phyloP scores from a whole-genome alignment of 2,113 vertebrate genomes.

The Notothenia rossii region DNA sequence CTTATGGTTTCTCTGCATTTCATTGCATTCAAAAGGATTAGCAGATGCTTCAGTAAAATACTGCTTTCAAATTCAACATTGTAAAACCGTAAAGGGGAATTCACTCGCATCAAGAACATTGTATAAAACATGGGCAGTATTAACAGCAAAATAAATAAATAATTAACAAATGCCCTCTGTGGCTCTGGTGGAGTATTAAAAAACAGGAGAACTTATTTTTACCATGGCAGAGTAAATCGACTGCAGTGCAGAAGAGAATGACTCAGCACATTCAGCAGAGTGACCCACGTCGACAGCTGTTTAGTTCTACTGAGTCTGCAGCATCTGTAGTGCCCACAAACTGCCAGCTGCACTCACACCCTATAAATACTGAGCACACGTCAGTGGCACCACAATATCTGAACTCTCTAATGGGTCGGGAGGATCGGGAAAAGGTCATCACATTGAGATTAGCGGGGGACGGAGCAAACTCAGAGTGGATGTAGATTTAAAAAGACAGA shows the following conservation, averaged over 20 bases:
- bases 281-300: constrained; percentile 60
- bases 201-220: background rate
- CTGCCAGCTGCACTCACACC: constrained; percentile 56
- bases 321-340: constrained; percentile 43
- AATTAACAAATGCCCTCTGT: background rate
- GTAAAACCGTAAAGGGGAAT: constrained; percentile 2
- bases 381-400: constrained; percentile 47
- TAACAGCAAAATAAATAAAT: no score
- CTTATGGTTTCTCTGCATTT: background rate
- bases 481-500: background rate
- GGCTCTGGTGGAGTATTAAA: background rate
- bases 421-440: constrained; percentile 46
- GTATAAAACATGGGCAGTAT: background rate
- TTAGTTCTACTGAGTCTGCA: constrained; percentile 35
- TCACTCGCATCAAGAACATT: background rate
- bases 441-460: background rate
- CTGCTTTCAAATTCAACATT: background rate
- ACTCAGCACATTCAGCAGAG: constrained; percentile 52
- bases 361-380: constrained; percentile 68
- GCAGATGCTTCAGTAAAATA: background rate
- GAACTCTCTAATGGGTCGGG: constrained; percentile 42
- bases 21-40: background rate
- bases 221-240: background rate
- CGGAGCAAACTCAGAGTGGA: constrained; percentile 5
- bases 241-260: constrained; percentile 6